Conservation (phyloP, 2,888 invertebrate species). For the Caenorhabditis doughertyi region DNA sequence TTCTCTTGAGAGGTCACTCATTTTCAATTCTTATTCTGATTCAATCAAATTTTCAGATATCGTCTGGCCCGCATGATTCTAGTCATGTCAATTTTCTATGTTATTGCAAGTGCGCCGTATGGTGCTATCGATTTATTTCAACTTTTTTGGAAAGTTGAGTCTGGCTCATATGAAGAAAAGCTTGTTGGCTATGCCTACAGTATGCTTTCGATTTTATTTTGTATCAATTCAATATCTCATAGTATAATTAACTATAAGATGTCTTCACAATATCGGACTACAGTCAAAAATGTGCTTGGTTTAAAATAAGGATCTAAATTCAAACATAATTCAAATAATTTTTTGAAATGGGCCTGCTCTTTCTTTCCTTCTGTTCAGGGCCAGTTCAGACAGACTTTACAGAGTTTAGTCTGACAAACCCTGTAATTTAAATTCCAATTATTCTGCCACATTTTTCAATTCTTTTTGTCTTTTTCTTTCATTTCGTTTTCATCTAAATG, state of each 20-base stretch:
- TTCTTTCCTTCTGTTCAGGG: too few relatives aligned
- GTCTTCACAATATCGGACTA: conserved; percentile 1
- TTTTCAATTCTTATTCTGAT: too few relatives aligned
- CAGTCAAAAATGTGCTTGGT: not conserved
- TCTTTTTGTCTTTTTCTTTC: too few relatives aligned
- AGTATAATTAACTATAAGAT: conserved; percentile 9
- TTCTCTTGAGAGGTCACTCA: not conserved
- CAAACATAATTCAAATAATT: not conserved
- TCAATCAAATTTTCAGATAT: too few relatives aligned
- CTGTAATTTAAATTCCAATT: too few relatives aligned
- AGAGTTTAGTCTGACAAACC: too few relatives aligned
- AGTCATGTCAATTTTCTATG: not conserved
- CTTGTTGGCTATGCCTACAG: conserved; percentile 5
- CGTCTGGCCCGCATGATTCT: conserved; percentile 4
- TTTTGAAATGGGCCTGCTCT: too few relatives aligned
- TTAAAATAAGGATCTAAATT: not conserved
- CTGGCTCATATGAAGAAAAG: not conserved
- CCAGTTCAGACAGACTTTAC: too few relatives aligned
- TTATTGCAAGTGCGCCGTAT: not conserved
- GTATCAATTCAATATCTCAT: conserved; percentile 10
- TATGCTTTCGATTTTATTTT: not conserved
- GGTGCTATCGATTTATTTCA: not conserved
- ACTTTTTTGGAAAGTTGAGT: not conserved
- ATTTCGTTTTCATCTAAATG: too few relatives aligned
- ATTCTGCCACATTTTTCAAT: too few relatives aligned